Conservation (phyloP, 1,140 invertebrate species). For the Lordiphosa clarofinis region DNA sequence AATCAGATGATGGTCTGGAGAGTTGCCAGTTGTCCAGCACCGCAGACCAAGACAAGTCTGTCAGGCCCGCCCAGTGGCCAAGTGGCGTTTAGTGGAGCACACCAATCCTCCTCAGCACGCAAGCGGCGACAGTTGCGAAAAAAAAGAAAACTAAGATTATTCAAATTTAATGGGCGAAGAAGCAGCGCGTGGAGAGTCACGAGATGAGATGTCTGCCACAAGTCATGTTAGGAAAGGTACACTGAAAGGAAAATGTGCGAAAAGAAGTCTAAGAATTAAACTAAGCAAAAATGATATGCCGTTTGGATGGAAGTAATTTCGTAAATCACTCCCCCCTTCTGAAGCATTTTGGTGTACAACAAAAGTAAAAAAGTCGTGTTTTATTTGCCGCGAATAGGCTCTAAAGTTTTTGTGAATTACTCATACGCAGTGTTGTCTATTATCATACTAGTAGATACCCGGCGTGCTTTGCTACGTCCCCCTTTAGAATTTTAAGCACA, state of each 20-base stretch:
- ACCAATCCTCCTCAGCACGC: conserved; percentile 30
- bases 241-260: conserved; percentile 20
- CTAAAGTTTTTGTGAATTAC: too few relatives aligned
- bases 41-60: conserved; percentile 24
- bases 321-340: too few relatives aligned
- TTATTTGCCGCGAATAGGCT: too few relatives aligned
- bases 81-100: conserved; percentile 50
- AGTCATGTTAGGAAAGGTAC: conserved; percentile 33
- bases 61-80: conserved; percentile 44
- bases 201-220: conserved; percentile 34
- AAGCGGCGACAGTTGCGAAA: conserved; percentile 49
- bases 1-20: conserved; percentile 66
- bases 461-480: too few relatives aligned
- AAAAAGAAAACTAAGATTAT: conserved; percentile 68
- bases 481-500: too few relatives aligned
- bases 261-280: not conserved
- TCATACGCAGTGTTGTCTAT: too few relatives aligned
- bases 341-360: too few relatives aligned
- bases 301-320: too few relatives aligned
- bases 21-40: conserved; percentile 10
- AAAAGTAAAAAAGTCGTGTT: too few relatives aligned
- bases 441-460: too few relatives aligned
- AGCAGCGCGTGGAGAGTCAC: conserved; percentile 58
- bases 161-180: conserved; percentile 73
- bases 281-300: too few relatives aligned